Evolutionary conservation across 1,140 invertebrate species (phyloP).

Genomic region (Pygmarrhopalites habei): DNA sequence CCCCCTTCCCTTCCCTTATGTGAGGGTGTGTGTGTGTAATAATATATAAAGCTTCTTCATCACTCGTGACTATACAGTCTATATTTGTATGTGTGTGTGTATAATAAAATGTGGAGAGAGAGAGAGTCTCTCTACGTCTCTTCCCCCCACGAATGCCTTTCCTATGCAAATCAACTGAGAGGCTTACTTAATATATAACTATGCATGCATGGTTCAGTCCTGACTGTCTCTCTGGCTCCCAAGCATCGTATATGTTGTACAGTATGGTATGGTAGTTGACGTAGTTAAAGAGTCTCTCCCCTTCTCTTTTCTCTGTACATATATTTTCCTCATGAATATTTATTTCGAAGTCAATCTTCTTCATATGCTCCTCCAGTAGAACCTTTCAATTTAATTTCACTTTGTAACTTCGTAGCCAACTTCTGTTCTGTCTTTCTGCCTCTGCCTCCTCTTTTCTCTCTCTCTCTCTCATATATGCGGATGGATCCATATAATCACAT

Average conservation of each 20-base stretch:
- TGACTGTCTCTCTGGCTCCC: not conserved
- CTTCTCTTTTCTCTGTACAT: no score
- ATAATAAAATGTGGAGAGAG: no score
- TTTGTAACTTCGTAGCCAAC: not conserved
- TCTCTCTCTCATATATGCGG: no score
- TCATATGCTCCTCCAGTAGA: constrained; percentile 10
- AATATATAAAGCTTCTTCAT: no score
- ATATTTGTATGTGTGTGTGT: no score
- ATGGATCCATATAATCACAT: constrained; percentile 14
- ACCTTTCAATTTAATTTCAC: constrained; percentile 16
- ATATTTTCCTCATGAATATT: constrained; percentile 21
- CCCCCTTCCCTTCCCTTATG: constrained; percentile 1
- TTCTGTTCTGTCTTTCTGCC: not conserved
- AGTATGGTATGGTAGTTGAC: no score
- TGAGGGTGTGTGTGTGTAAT: no score
- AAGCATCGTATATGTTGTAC: not conserved
- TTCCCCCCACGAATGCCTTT: constrained; percentile 11
- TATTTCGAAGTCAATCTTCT: constrained; percentile 20
- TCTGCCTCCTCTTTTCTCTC: not conserved
- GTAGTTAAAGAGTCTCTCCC: not conserved
- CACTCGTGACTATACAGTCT: no score
- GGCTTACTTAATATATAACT: constrained; percentile 14
- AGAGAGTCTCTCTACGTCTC: not conserved
- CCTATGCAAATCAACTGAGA: constrained; percentile 21
- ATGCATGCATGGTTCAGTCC: not conserved